Base-by-base conservation (phyloP, 1,140 invertebrate species). In the Latrodectus geometricus region DNA sequence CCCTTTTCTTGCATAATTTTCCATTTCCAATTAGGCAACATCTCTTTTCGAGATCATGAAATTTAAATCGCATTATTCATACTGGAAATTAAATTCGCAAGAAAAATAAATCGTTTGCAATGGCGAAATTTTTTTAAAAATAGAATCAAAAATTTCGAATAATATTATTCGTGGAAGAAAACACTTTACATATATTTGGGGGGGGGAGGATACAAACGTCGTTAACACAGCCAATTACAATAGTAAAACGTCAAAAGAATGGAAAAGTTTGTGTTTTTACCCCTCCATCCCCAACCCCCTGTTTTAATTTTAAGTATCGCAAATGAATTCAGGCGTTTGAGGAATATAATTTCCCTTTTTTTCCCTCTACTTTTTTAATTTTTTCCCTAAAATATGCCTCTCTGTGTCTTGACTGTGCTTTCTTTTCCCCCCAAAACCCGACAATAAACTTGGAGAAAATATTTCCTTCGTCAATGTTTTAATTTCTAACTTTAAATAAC, bases 291-390 rank as follows among this genome's bases (percentile, higher is more conserved):
- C 54, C 54, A 14, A 61, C 54, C 17, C 54, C 17, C 54, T 14
- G 11, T 61, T 61, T 61, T 61, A 61, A 61, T 61, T 82, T 73
- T 73, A 73, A 73, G 61, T 73, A 82, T 82, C 69, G 80, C 69
- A 73, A 82, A 82, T 82, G 68, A 73, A 82, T 82, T 78, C 56
- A 12, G 7, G 14, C 15, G 49, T 21, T 52, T n/a, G 76, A 0
- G 65, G 8, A 78, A 20, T 69, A 65, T 80, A 9, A 52, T 80
- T 23, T 69, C 68, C 17, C 74, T 52, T 23, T 23, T 12, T 75
- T 20, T 75, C 49, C 17, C 68, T 65, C n/a, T 23, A 20, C 23
- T 21, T 21, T 76, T 76, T 76, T 17, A 61, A 56, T 23, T 56
- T 76, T 76, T 15, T 35, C 52, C 61, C 54, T 8, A 12, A 21